phyloP scores from a whole-genome alignment of 2,113 vertebrate species.

The Rhizomys pruinosus region DNA sequence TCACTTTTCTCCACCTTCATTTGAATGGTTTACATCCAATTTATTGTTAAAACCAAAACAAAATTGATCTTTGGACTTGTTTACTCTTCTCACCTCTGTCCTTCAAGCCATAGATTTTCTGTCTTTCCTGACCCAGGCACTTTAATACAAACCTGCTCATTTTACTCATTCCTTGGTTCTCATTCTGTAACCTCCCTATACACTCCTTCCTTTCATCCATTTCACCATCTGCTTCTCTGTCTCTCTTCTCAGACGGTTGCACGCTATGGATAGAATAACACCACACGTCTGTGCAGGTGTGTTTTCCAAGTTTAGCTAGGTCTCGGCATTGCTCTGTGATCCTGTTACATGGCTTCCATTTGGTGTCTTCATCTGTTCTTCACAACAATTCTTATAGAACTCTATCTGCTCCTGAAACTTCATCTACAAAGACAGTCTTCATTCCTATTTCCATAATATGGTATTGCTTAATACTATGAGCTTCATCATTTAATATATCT shows the following conservation, averaged over 20 bases:
- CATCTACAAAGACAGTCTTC: background rate
- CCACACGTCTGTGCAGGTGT: conserved; percentile 16
- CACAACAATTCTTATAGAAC: background rate
- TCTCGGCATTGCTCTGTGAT: background rate
- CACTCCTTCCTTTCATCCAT: background rate
- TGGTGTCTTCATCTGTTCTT: conserved; percentile 56
- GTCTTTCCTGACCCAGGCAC: background rate
- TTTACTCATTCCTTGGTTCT: background rate
- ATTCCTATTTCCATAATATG: background rate
- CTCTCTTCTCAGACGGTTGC: conserved; percentile 40
- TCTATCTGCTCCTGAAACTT: background rate
- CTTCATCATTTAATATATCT: background rate
- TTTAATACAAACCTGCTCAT: background rate
- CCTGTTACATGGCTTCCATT: background rate
- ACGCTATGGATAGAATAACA: background rate
- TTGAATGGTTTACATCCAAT: background rate
- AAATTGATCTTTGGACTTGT: background rate
- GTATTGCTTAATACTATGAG: background rate
- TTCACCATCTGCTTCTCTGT: conserved; percentile 43
- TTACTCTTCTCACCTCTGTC: background rate
- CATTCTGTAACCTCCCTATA: background rate
- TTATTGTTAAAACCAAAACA: background rate
- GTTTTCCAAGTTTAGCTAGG: conserved; percentile 46
- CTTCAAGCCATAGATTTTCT: background rate
- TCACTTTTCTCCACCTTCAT: background rate